Evolutionary conservation across 2,113 vertebrate genomes (phyloP).

Genomic region (Gorsachius goisagi): DNA sequence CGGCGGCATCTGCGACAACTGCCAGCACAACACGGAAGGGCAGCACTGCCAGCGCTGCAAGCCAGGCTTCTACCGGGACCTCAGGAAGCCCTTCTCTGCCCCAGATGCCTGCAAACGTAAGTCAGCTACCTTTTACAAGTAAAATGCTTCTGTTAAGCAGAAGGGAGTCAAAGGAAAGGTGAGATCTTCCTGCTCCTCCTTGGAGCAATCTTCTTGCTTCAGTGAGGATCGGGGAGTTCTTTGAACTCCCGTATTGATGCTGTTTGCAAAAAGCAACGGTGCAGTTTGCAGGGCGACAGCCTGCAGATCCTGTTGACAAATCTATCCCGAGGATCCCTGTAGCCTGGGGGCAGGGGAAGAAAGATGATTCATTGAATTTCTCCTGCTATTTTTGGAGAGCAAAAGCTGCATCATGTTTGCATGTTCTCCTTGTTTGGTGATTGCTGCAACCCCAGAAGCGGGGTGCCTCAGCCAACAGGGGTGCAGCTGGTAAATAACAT

Average conservation of each 20-base stretch:
- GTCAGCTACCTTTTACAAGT: background rate
- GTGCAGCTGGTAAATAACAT: background rate
- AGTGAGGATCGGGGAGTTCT: background rate
- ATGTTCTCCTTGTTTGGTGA: background rate
- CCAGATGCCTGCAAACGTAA: conserved; percentile 91
- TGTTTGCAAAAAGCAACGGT: background rate
- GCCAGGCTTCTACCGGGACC: conserved; percentile 88
- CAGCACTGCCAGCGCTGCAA: conserved; percentile 90
- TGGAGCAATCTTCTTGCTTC: background rate
- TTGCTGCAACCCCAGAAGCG: background rate
- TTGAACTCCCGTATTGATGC: background rate
- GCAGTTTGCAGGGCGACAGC: background rate
- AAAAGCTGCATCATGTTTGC: background rate
- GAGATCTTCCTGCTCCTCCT: background rate
- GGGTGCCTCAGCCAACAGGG: background rate
- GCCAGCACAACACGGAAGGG: conserved; percentile 92
- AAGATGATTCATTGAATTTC: background rate
- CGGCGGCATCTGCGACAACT: conserved; percentile 87
- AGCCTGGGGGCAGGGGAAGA: background rate
- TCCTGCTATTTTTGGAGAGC: conserved; percentile 26
- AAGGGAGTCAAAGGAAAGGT: background rate
- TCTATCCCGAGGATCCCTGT: background rate
- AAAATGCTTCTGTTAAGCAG: background rate
- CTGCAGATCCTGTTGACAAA: background rate
- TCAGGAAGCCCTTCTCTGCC: conserved; percentile 77